phyloP scores from a whole-genome alignment of 1,140 invertebrate species.

The Triops cancriformis region DNA sequence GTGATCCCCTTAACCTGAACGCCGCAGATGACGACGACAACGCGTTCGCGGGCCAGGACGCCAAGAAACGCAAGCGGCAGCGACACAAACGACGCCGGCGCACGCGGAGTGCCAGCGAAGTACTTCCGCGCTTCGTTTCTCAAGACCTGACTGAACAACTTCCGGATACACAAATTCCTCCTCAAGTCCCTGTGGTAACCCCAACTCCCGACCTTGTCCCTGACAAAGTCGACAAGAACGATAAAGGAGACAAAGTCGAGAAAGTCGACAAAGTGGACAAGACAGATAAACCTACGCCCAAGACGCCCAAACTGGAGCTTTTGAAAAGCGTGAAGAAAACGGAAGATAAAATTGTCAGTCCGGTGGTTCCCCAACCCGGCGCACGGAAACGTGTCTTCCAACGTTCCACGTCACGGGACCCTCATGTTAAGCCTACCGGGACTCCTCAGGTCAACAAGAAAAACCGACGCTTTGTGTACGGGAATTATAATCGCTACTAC shows the following conservation, averaged over 20 bases:
- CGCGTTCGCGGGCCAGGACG: constrained; percentile 64
- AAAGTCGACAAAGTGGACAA: constrained; percentile 11
- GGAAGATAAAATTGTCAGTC: constrained; percentile 88
- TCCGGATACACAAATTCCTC: constrained; percentile 25
- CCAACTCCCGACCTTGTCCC: not conserved
- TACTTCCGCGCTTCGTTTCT: constrained; percentile 11
- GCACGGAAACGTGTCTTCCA: constrained; percentile 52
- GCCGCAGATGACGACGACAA: constrained; percentile 61
- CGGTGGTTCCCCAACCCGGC: constrained; percentile 78
- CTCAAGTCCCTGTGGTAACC: not conserved
- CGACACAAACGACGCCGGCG: constrained; percentile 23
- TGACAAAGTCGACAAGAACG: constrained; percentile 27
- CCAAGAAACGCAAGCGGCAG: constrained; percentile 41
- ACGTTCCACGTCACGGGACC: constrained; percentile 7
- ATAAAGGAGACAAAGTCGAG: constrained; percentile 29
- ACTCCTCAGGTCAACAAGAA: constrained; percentile 38
- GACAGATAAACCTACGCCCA: constrained; percentile 15
- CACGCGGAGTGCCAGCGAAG: constrained; percentile 22
- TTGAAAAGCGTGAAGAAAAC: constrained; percentile 42
- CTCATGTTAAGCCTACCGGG: constrained; percentile 51
- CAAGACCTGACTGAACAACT: constrained; percentile 14
- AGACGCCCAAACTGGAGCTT: constrained; percentile 11
- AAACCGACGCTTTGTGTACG: constrained; percentile 76
- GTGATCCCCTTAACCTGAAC: constrained; percentile 79
- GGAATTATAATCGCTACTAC: constrained; percentile 95